A percentile compares a stretch with the other conserved stretches of the same genome.
These are phyloP conservation scores for Scaeva pyrastri DNA, from an alignment of 2,888 invertebrate genomes.

Conservation along the genomic window DNA sequence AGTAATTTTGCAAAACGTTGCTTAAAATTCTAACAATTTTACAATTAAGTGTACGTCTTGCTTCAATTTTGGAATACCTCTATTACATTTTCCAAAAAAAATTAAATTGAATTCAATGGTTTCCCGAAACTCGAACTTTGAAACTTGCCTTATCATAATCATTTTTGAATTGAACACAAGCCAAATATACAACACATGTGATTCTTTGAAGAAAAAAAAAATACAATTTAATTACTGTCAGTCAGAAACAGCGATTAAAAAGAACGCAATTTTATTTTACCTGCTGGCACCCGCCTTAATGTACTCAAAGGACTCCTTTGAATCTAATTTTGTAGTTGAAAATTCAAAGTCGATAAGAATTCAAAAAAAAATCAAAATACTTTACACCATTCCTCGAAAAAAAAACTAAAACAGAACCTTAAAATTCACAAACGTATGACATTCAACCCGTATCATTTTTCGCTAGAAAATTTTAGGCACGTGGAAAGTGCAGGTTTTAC, in stretches of 20 bases:
- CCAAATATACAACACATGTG: no score
- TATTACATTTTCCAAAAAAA: no score
- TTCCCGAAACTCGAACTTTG: no score
- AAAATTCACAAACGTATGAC: neutral
- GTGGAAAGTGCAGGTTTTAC: neutral
- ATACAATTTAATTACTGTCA: neutral
- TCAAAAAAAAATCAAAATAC: neutral
- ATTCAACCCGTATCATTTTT: slow-evolving; percentile 11
- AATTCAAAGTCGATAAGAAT: slow-evolving; percentile 5
- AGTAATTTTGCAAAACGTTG: no score
- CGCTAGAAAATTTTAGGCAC: neutral
- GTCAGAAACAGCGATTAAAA: neutral
- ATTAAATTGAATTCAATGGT: no score
- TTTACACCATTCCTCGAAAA: neutral
- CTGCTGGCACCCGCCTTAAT: slow-evolving; percentile 19
- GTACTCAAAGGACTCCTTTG: neutral
- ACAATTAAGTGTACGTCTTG: no score
- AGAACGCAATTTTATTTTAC: neutral
- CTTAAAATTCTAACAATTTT: no score
- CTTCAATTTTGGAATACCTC: no score
- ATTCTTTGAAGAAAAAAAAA: neutral
- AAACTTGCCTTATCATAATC: no score
- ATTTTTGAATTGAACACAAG: no score
- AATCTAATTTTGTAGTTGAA: neutral
- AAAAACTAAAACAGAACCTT: neutral